Conservation (phyloP, 2,797 vertebrate genomes). For the Hyperoplus lanceolatus region DNA sequence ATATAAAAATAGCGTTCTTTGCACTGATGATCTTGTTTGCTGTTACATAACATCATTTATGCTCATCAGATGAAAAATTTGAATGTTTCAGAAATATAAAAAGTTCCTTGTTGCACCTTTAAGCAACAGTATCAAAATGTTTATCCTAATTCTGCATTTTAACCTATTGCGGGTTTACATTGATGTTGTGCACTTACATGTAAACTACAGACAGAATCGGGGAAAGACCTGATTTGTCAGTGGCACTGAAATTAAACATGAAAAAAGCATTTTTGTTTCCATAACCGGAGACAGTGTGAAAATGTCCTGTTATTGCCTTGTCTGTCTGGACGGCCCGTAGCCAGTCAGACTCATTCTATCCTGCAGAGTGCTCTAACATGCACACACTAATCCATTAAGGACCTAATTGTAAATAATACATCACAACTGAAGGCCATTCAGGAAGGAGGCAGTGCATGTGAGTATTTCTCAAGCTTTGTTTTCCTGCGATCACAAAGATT, state of each 20-base stretch:
- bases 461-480: conserved; percentile 34
- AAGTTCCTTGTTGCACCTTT: not conserved
- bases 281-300: conserved; percentile 47
- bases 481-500: conserved; percentile 25
- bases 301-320: conserved; percentile 65
- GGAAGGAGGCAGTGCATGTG: conserved; percentile 30
- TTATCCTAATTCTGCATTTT: conserved; percentile 55
- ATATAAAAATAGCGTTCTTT: too few species aligned
- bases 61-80: too few species aligned
- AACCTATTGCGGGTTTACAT: conserved; percentile 48
- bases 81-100: too few species aligned
- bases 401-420: conserved; percentile 56
- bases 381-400: conserved; percentile 46
- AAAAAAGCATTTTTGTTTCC: conserved; percentile 72
- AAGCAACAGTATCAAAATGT: not conserved
- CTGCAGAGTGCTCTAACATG: conserved; percentile 39
- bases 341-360: conserved; percentile 20
- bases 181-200: conserved; percentile 50
- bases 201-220: conserved; percentile 33
- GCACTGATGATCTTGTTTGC: too few species aligned
- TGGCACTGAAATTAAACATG: conserved; percentile 40
- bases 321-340: conserved; percentile 27
- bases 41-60: too few species aligned
- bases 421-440: conserved; percentile 17
- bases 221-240: conserved; percentile 34